Conservation (phyloP, 2,888 invertebrate species). For the Imbricaverruca yamaguchii region DNA sequence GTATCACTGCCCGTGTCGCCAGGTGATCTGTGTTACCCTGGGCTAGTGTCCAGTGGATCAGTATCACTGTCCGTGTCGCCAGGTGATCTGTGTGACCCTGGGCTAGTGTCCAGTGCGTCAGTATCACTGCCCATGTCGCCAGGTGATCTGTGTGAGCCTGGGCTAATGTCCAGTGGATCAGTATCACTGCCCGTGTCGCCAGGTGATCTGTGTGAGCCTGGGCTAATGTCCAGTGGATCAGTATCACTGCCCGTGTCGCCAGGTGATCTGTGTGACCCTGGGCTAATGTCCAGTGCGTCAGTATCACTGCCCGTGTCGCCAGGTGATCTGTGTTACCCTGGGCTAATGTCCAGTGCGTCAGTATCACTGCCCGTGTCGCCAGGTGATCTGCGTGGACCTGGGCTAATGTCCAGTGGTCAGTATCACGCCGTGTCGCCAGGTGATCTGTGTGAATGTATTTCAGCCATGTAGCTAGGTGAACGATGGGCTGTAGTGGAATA, state of each 20-base stretch:
- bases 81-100: conserved; percentile 20
- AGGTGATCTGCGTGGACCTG: conserved; percentile 19
- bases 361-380: not conserved
- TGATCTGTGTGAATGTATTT: no score
- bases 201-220: conserved; percentile 20
- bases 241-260: not conserved
- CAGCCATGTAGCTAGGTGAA: no score
- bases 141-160: conserved; percentile 20
- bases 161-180: no score
- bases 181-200: not conserved
- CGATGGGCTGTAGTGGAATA: no score
- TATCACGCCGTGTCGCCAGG: no score
- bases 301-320: not conserved
- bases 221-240: no score
- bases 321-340: conserved; percentile 7
- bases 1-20: not conserved
- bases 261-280: conserved; percentile 20
- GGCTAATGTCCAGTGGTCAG: no score
- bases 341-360: no score
- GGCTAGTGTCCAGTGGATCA: no score
- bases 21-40: conserved; percentile 7
- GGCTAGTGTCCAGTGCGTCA: no score
- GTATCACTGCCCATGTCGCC: not conserved
- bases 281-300: no score
- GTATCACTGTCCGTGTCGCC: not conserved